Evolutionary conservation across 2,113 vertebrate species (phyloP), one percentile per base, ranked within the genome.

Genomic region (Gymnocephalus cernua): DNA sequence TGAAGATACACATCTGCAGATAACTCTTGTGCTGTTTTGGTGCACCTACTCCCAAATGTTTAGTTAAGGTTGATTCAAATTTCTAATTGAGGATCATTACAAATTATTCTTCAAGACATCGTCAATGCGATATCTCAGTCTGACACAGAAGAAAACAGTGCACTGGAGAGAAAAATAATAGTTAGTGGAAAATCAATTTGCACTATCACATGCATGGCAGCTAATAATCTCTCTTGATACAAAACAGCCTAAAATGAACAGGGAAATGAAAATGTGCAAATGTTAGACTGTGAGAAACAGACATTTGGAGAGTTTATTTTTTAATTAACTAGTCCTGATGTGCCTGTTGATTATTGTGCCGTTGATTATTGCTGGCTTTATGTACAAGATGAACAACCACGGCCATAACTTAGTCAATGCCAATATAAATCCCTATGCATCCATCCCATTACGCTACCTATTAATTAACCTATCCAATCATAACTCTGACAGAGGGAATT

Each of bases 151-250:
- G 27, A 63, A 57, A 41, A 76, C n/a, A 70, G 50, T 23, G 35
- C 44, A 67, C 32, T 3, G 0, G 32, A 80, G 48, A 77, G 57
- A 65, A 79, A 75, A 82, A 76, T 2, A 83, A 67, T 64, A 2
- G 44, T 50, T 62, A 19, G 6, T 35, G 53, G 48, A 62, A 70
- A 88, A 84, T 83, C 67, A 73, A 73, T 72, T 83, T 83, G 54
- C n/a, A 15, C 50, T 54, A 74, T 80, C 54, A 79, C 50, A 53
- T 67, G 48, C 48, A 47, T 76, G 77, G 59, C 86, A 81, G 78
- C 79, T 88, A 77, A 91, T 89, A 80, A 86, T 84, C 64, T 63
- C 38, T 80, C 51, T 68, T 87, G 66, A 89, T 88, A 78, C 66
- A 78, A 87, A 87, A 81, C 63, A 57, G 47, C 50, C 38, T 27